Evolutionary conservation across 2,888 invertebrate genomes (phyloP).

Genomic region (Latheticus oryzae): DNA sequence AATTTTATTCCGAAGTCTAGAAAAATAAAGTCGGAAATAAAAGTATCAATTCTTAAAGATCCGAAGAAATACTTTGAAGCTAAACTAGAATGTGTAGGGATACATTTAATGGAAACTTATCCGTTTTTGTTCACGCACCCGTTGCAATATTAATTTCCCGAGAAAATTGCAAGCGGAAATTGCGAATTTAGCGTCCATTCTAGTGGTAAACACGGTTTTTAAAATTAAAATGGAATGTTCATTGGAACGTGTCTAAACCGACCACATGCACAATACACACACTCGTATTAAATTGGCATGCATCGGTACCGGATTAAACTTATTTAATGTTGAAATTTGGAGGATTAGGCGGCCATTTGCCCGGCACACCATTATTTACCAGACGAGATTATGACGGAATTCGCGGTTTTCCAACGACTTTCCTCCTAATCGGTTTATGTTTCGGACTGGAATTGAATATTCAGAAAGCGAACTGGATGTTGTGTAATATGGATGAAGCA

Average conservation of each 20-base stretch:
- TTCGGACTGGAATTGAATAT: constrained; percentile 36
- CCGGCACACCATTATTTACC: constrained; percentile 30
- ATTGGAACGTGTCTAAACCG: constrained; percentile 56
- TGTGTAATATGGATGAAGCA: constrained; percentile 39
- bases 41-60: constrained; percentile 36
- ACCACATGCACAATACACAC: constrained; percentile 52
- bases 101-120: constrained; percentile 22
- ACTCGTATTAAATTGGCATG: constrained; percentile 59
- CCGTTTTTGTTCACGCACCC: constrained; percentile 24
- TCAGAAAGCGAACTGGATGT: constrained; percentile 41
- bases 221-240: constrained; percentile 58
- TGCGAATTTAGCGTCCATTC: constrained; percentile 51
- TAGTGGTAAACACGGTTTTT: constrained; percentile 49
- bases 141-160: constrained; percentile 46
- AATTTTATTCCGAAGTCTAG: constrained; percentile 27
- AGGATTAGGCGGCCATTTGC: constrained; percentile 35
- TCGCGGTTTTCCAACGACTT: constrained; percentile 38
- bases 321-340: constrained; percentile 53
- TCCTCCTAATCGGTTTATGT: constrained; percentile 30
- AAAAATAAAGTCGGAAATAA: constrained; percentile 35
- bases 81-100: constrained; percentile 4
- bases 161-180: constrained; percentile 53
- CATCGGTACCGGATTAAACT: constrained; percentile 54
- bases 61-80: constrained; percentile 39
- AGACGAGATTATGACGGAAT: constrained; percentile 34